Base-by-base conservation (phyloP, 2,888 invertebrate genomes). In the Rhimphoctona megacephalus region DNA sequence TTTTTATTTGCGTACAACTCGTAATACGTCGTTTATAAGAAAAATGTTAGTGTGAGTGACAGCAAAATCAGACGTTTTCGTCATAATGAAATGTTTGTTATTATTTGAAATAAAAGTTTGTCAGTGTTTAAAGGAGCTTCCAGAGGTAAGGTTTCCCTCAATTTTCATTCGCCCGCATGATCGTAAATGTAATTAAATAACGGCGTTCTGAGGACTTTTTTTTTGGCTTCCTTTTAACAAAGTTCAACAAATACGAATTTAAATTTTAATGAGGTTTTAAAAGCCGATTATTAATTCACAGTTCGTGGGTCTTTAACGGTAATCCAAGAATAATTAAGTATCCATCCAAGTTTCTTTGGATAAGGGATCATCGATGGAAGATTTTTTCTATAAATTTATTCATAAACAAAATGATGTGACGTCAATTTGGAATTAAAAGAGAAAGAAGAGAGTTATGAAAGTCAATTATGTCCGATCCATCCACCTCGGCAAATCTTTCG, bases 391-490 rank as follows among this genome's bases (percentile, higher is more conserved):
- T 22, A 11, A n/a, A 11, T 39, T 67, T 11, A 22, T 39, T 39
- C n/a, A 17, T 5, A 61, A 36, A 39, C 36, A n/a, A 36, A 67
- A 67, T 22, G n/a, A 39, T 36, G 39, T n/a, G n/a, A n/a, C 22
- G 9, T 22, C 30, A 17, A 61, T 30, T 61, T 61, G 30, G 17
- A 61, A 30, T 30, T 61, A 30, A 61, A 7, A 30, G 54, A 9
- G 9, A 54, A 54, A 22, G 1, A 77, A 57, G 66, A 49, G 36
- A 81, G 81, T 81, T 74, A 86, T 84, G 84, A 74, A 43, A 81
- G 76, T 66, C 70, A 76, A 85, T 52, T 74, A 89, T 89, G 89
- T 85, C 86, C n/a, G 89, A 85, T 77, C 69, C 88, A 17, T 88
- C 88, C 11, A 83, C 86, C 33, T 88, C 87, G 66, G 80, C 52